Conservation (phyloP, 2,888 invertebrate genomes). For the Antheraea assamensis region DNA sequence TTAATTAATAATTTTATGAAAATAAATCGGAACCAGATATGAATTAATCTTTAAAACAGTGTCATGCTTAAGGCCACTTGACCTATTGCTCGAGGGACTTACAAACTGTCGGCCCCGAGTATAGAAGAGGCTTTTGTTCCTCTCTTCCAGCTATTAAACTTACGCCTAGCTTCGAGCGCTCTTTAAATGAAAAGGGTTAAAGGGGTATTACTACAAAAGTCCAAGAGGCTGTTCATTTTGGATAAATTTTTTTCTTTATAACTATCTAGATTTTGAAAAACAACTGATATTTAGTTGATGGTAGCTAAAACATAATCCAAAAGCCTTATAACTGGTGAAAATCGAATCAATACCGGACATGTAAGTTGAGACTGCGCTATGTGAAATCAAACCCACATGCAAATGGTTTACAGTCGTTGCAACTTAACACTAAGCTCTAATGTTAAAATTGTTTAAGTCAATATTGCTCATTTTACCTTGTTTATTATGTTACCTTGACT, state of each 20-base stretch:
- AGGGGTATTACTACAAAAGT: neutral
- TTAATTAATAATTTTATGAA: neutral
- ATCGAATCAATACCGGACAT: too few species aligned
- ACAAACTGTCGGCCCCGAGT: constrained; percentile 1
- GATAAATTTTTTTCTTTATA: neutral
- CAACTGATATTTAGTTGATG: too few species aligned
- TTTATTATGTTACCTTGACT: too few species aligned
- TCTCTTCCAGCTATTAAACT: constrained; percentile 6
- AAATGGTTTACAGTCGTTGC: too few species aligned
- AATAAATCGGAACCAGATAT: neutral
- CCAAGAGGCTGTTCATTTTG: neutral
- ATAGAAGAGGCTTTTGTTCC: constrained; percentile 15
- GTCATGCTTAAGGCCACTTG: constrained; percentile 2
- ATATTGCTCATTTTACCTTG: too few species aligned
- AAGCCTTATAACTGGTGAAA: too few species aligned
- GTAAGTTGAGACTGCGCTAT: too few species aligned
- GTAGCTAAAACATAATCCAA: too few species aligned
- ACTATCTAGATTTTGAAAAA: neutral
- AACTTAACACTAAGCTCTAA: too few species aligned
- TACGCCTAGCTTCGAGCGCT: constrained; percentile 13
- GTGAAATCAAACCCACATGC: too few species aligned
- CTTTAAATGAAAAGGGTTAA: neutral
- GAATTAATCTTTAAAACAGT: constrained; percentile 12
- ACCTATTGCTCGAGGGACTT: constrained; percentile 16
- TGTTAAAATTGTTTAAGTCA: too few species aligned